These are phyloP conservation scores for Ctenicera cuprea DNA, from an alignment of 2,888 invertebrate species.

Conservation along the genomic window DNA sequence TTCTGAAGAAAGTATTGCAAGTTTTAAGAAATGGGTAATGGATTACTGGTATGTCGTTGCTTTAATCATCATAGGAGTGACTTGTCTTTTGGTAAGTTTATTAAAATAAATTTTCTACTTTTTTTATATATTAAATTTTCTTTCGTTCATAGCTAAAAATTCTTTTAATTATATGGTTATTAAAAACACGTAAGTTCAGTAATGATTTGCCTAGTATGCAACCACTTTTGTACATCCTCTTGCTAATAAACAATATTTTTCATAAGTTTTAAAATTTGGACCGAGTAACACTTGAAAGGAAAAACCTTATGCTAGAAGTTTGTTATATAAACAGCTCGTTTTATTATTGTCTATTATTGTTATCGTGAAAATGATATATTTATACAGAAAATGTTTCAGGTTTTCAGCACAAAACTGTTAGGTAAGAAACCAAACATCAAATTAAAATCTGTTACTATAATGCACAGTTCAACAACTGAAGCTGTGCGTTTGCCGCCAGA, in stretches of 20 bases:
- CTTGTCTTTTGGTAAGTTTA: constrained; percentile 87
- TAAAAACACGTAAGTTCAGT: constrained; percentile 53
- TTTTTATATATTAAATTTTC: not conserved
- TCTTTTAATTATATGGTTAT: constrained; percentile 46
- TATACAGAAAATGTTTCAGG: constrained; percentile 73
- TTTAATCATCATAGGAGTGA: constrained; percentile 82
- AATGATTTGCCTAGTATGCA: not conserved
- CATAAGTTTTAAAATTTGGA: too few relatives aligned
- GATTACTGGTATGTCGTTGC: constrained; percentile 95
- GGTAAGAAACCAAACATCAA: constrained; percentile 88
- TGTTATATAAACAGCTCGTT: not conserved
- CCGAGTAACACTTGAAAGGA: too few relatives aligned
- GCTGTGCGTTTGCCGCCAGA: constrained; percentile 86
- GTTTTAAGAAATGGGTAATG: constrained; percentile 90
- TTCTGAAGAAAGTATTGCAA: constrained; percentile 92
- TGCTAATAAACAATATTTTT: not conserved
- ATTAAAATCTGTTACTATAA: constrained; percentile 90
- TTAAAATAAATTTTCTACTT: constrained; percentile 1
- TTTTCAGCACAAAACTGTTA: constrained; percentile 86
- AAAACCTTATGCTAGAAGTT: not conserved
- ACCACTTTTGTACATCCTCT: not conserved
- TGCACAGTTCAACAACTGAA: constrained; percentile 93
- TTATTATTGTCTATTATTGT: not conserved
- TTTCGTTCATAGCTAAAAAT: constrained; percentile 54
- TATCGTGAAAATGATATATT: too few relatives aligned